Evolutionary conservation across 2,888 invertebrate genomes (phyloP).

Genomic region (Ferrisia virgata): DNA sequence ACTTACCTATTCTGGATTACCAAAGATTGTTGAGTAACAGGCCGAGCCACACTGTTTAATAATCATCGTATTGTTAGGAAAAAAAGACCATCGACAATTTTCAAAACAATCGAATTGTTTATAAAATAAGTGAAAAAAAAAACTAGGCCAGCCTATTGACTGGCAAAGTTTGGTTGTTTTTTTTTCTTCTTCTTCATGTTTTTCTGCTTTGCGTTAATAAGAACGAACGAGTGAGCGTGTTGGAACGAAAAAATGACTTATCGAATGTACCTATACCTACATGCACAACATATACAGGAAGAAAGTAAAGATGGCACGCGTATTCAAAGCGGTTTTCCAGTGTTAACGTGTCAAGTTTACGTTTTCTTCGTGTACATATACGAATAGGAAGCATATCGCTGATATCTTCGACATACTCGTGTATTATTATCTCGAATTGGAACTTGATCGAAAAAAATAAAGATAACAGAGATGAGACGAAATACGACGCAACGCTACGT

Average conservation of each 20-base stretch:
- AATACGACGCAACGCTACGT: background rate
- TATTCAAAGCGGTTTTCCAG: background rate
- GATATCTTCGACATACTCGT: background rate
- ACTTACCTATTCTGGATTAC: background rate
- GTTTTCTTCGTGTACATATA: background rate
- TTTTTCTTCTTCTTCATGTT: too few species aligned
- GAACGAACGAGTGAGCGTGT: background rate
- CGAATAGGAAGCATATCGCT: background rate
- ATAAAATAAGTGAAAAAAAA: background rate
- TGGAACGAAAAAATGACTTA: background rate
- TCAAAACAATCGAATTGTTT: constrained; percentile 7
- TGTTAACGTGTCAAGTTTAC: background rate
- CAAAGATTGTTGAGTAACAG: background rate
- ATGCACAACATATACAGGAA: background rate
- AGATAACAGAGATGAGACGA: background rate
- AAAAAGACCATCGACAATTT: background rate
- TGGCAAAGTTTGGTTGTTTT: background rate
- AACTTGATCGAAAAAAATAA: background rate
- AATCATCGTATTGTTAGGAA: background rate
- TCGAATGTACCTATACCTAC: background rate
- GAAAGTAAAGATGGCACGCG: background rate
- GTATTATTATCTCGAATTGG: background rate
- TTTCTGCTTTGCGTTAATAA: background rate
- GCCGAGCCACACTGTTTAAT: background rate
- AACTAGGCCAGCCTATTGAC: constrained; percentile 12